These are phyloP conservation scores for Gastrophryne carolinensis DNA, from an alignment of 2,797 vertebrate genomes.

Conservation along the genomic window DNA sequence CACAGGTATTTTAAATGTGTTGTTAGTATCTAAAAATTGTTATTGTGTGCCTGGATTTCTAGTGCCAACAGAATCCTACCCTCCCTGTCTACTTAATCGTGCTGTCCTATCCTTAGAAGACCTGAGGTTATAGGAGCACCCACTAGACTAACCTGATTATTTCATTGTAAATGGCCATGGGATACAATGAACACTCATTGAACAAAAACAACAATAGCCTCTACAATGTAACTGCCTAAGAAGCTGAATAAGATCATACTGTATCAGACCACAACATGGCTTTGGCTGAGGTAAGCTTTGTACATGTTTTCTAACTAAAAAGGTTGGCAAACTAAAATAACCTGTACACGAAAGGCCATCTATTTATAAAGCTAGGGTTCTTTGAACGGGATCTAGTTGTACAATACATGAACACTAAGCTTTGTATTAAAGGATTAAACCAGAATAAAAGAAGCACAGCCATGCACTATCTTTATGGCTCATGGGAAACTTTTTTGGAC, in stretches of 20 bases:
- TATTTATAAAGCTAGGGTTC: conserved; percentile 14
- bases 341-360: background rate
- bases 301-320: background rate
- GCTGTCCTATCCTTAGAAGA: too few species aligned
- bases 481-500: background rate
- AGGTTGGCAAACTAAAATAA: background rate
- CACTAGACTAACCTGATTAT: too few species aligned
- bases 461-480: background rate
- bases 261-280: background rate
- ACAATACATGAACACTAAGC: conserved; percentile 2
- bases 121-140: too few species aligned
- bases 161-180: too few species aligned
- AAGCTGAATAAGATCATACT: background rate
- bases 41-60: too few species aligned
- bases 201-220: too few species aligned
- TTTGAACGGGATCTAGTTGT: background rate
- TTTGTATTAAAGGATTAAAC: conserved; percentile 3
- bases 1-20: too few species aligned
- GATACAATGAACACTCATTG: too few species aligned
- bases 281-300: background rate
- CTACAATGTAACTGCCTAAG: background rate
- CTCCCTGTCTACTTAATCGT: too few species aligned
- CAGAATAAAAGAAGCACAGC: background rate
- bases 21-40: too few species aligned
- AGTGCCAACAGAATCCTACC: too few species aligned